Conservation (phyloP, 2,797 vertebrate genomes). For the Synanceia verrucosa region DNA sequence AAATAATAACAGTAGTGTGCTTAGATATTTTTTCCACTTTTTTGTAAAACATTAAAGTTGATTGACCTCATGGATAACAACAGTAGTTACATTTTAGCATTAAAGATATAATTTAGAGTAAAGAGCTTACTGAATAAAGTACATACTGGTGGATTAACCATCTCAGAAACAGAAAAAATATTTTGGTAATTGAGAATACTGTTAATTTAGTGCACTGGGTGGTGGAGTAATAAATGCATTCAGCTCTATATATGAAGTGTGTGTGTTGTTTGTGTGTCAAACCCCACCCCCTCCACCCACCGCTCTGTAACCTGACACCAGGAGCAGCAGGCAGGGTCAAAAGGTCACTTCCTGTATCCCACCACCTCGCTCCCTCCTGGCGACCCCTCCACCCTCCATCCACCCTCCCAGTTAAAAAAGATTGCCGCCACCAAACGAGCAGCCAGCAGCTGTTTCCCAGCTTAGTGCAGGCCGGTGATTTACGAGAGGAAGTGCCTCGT, state of each 20-base stretch:
- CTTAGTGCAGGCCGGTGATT: constrained; percentile 94
- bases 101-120: too few relatives aligned
- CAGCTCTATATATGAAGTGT: constrained; percentile 45
- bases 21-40: too few relatives aligned
- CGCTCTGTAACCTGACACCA: constrained; percentile 86
- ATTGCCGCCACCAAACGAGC: constrained; percentile 84
- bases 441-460: constrained; percentile 94
- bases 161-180: too few relatives aligned
- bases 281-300: constrained; percentile 72
- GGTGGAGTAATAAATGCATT: too few relatives aligned
- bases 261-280: constrained; percentile 50
- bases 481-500: constrained; percentile 83
- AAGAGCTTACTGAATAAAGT: too few relatives aligned
- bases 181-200: too few relatives aligned
- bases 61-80: too few relatives aligned
- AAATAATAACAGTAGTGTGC: too few relatives aligned
- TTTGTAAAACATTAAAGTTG: too few relatives aligned
- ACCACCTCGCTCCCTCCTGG: constrained; percentile 57
- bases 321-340: constrained; percentile 93
- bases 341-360: constrained; percentile 93
- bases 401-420: constrained; percentile 47
- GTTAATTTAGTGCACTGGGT: too few relatives aligned
- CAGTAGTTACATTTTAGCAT: too few relatives aligned
- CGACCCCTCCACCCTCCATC: constrained; percentile 26
- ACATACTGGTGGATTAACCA: too few relatives aligned